These are phyloP conservation scores for Stercorarius parasiticus DNA, from an alignment of 2,113 vertebrate genomes.

Conservation along the genomic window DNA sequence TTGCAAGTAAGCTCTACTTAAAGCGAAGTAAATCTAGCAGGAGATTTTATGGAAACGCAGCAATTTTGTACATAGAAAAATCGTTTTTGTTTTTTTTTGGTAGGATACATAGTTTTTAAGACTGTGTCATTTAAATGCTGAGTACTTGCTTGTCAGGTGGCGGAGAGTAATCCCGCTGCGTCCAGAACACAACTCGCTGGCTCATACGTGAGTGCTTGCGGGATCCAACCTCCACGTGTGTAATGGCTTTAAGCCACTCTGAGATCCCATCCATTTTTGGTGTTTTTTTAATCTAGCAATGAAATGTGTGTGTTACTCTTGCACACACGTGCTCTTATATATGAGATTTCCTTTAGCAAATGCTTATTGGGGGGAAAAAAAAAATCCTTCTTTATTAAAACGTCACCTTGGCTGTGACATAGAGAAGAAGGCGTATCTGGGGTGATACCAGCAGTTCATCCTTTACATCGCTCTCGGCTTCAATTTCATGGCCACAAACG, in stretches of 20 bases:
- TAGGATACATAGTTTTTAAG: fast-evolving
- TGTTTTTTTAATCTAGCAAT: not conserved
- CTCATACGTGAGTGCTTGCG: not conserved
- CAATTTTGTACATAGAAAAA: not conserved
- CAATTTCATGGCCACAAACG: not conserved
- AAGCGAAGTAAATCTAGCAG: not conserved
- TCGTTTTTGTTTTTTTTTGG: not conserved
- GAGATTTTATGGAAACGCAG: not conserved
- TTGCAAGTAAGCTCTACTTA: constrained; percentile 4
- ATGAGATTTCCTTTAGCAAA: not conserved
- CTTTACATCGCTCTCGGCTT: not conserved
- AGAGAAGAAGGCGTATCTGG: not conserved
- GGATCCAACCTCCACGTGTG: fast-evolving
- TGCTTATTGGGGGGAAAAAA: not conserved
- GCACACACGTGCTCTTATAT: not conserved
- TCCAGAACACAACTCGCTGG: not conserved
- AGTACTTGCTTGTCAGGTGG: not conserved
- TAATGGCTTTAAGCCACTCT: not conserved
- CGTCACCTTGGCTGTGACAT: not conserved
- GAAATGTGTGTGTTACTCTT: not conserved
- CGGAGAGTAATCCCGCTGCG: not conserved
- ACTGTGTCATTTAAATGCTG: not conserved
- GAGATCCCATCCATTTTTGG: not conserved
- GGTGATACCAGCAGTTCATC: not conserved
- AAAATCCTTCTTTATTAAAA: not conserved